phyloP scores from a whole-genome alignment of 2,888 invertebrate genomes.

The Dromius quadrimaculatus region DNA sequence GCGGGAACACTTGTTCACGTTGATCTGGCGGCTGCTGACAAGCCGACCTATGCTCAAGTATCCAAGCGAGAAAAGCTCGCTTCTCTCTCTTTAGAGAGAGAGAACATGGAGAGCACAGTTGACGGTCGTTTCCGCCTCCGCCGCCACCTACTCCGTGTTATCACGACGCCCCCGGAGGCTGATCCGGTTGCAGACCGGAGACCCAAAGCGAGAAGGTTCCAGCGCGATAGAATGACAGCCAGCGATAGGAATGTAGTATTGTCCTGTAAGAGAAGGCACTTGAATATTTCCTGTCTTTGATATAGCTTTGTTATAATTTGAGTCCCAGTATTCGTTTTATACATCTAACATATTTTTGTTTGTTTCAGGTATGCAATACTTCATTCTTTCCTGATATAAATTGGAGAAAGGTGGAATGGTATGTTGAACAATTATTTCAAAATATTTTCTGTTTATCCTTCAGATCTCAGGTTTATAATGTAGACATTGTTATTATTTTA shows the following conservation, averaged over 20 bases:
- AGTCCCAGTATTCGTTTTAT: too few species aligned
- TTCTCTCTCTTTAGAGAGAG: not conserved
- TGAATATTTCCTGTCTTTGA: too few species aligned
- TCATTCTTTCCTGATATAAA: too few species aligned
- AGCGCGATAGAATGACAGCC: not conserved
- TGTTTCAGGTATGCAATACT: too few species aligned
- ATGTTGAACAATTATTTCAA: too few species aligned
- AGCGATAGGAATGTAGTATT: too few species aligned
- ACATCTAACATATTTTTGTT: too few species aligned
- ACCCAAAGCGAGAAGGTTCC: not conserved
- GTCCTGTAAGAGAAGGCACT: not conserved
- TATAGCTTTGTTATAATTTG: too few species aligned
- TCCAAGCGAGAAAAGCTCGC: not conserved
- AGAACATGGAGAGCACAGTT: not conserved
- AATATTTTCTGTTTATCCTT: too few species aligned
- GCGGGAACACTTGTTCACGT: conserved; percentile 36
- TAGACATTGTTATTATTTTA: too few species aligned
- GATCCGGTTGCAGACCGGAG: conserved; percentile 2
- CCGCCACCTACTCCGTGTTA: conserved; percentile 19
- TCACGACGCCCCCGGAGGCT: conserved; percentile 30
- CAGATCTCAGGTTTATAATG: too few species aligned
- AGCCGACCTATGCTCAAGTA: conserved; percentile 6
- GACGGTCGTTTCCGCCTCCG: conserved; percentile 15
- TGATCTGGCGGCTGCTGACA: conserved; percentile 31
- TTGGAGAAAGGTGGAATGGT: too few species aligned